These are phyloP conservation scores for Athalia cordata DNA, from an alignment of 2,888 invertebrate genomes.

Conservation along the genomic window DNA sequence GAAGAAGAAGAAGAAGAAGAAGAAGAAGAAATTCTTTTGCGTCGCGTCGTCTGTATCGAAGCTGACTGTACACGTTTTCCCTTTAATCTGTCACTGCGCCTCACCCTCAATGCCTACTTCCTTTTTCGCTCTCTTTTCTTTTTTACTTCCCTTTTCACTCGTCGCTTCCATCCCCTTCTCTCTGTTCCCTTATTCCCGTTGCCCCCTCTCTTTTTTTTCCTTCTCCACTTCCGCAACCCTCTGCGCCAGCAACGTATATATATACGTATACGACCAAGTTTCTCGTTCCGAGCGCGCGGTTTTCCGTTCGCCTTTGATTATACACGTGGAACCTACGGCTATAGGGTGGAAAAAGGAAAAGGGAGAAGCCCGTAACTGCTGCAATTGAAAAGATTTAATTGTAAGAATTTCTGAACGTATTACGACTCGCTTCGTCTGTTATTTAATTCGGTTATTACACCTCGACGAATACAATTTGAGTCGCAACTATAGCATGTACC, in stretches of 20 bases:
- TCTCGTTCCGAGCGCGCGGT: conserved; percentile 11
- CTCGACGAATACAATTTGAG: neutral
- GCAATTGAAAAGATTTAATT: conserved; percentile 53
- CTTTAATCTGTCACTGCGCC: conserved; percentile 38
- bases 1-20: neutral
- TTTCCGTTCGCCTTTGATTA: conserved; percentile 31
- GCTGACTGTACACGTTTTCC: conserved; percentile 35
- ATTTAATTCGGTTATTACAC: conserved; percentile 35
- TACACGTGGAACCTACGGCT: conserved; percentile 22
- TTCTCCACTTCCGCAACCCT: conserved; percentile 7
- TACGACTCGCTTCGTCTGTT: conserved; percentile 30
- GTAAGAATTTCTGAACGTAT: conserved; percentile 50
- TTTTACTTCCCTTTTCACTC: neutral
- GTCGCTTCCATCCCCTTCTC: neutral
- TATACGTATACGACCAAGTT: conserved; percentile 17
- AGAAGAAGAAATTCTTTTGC: conserved; percentile 15
- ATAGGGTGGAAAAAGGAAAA: neutral
- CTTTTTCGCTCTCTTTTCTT: neutral
- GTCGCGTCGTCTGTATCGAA: conserved; percentile 19
- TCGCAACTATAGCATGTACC: neutral
- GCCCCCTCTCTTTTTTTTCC: neutral
- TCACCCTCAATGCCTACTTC: neutral
- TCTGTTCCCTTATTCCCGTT: neutral
- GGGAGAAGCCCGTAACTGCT: neutral
- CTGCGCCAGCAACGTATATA: neutral